Conservation (phyloP, 2,797 vertebrate genomes). For the Pseudotriccus pelzelni region DNA sequence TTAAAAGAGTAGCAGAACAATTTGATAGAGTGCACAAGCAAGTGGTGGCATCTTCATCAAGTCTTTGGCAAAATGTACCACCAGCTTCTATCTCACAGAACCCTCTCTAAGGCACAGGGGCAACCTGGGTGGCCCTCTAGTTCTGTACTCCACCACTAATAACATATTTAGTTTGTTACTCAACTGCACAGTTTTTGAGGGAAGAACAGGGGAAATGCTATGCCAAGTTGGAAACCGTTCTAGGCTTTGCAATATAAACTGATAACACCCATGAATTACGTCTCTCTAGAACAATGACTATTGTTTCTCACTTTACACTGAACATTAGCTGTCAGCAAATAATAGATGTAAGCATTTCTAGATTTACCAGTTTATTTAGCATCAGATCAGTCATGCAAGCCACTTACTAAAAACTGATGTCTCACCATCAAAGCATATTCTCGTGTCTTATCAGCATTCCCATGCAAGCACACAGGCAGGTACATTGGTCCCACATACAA, state of each 20-base stretch:
- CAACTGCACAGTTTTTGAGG: neutral
- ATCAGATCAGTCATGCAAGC: constrained; percentile 61
- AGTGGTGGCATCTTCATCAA: neutral
- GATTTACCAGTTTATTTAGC: constrained; percentile 65
- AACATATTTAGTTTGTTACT: neutral
- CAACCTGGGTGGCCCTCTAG: neutral
- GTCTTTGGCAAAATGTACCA: neutral
- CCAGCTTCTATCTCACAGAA: neutral
- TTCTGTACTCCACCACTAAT: neutral
- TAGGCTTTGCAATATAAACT: neutral
- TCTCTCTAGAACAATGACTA: neutral
- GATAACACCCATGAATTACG: neutral
- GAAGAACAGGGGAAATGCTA: neutral
- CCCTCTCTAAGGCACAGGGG: fast-evolving
- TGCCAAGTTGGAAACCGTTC: neutral
- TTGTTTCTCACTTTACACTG: neutral
- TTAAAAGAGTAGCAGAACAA: neutral
- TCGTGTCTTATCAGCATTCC: constrained; percentile 1
- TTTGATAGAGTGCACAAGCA: neutral
- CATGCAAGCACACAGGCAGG: constrained; percentile 5
- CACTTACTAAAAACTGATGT: constrained; percentile 36
- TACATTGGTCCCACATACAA: neutral
- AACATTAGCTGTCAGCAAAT: neutral
- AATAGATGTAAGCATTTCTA: neutral
- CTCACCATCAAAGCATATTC: constrained; percentile 15